phyloP scores from a whole-genome alignment of 2,888 invertebrate species.

The Tinea semifulvella region DNA sequence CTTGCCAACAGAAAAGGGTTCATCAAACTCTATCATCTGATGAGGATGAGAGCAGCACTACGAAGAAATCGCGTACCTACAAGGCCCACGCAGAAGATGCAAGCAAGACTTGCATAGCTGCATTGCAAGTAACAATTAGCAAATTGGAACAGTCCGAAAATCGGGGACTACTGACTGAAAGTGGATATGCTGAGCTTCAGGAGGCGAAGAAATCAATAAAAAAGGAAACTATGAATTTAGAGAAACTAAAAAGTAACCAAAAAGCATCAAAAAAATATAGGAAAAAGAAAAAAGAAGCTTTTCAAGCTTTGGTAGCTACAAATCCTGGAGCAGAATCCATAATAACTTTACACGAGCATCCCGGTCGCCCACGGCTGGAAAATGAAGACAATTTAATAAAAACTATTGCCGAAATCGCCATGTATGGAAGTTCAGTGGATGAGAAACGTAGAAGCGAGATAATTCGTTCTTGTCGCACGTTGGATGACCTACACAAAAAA shows the following conservation, averaged over 20 bases:
- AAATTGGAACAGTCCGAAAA: conserved; percentile 15
- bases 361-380: no score
- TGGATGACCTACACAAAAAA: conserved; percentile 2
- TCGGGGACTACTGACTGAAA: conserved; percentile 15
- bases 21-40: conserved; percentile 15
- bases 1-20: conserved; percentile 15
- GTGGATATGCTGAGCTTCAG: conserved; percentile 15
- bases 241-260: no score
- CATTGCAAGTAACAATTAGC: conserved; percentile 16
- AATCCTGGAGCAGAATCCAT: no score
- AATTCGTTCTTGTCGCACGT: background rate
- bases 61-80: conserved; percentile 15
- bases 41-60: conserved; percentile 13
- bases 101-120: conserved; percentile 15
- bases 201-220: conserved; percentile 15
- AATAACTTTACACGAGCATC: no score
- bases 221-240: no score
- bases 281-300: no score
- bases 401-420: conserved; percentile 7
- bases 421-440: conserved; percentile 3
- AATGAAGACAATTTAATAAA: no score
- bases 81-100: conserved; percentile 15
- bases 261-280: no score
- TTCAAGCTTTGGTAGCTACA: no score
- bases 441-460: conserved; percentile 3